Evolutionary conservation across 1,140 invertebrate species (phyloP).

Genomic region (Cheumatopsyche charites): DNA sequence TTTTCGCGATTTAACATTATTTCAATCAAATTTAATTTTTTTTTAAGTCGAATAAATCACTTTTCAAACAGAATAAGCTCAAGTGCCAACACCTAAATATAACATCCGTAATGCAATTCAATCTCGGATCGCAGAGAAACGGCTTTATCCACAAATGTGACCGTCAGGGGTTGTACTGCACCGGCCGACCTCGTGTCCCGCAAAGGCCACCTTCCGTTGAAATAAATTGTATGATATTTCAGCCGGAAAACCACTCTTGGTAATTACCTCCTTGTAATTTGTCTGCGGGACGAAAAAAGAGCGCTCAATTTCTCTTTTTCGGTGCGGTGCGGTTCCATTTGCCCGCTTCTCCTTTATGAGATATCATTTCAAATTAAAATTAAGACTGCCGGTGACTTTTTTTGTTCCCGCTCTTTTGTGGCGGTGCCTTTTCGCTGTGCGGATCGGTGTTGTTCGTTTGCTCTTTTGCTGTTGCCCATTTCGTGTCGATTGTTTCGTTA

Average conservation of each 20-base stretch:
- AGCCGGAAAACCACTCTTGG: slow-evolving; percentile 44
- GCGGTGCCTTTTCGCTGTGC: neutral
- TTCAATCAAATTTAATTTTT: too few species aligned
- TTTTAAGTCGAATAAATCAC: too few species aligned
- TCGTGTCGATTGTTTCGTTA: too few species aligned
- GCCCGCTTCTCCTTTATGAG: slow-evolving; percentile 35
- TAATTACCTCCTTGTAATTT: slow-evolving; percentile 46
- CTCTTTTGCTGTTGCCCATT: too few species aligned
- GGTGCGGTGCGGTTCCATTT: slow-evolving; percentile 32
- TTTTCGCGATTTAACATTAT: too few species aligned
- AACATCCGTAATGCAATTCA: too few species aligned
- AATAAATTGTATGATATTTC: slow-evolving; percentile 45
- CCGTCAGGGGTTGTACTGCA: too few species aligned
- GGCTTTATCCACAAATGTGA: too few species aligned
- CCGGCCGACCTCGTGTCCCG: neutral
- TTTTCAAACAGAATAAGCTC: too few species aligned
- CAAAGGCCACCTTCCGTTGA: neutral
- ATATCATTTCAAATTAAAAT: slow-evolving; percentile 44
- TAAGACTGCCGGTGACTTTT: slow-evolving; percentile 22
- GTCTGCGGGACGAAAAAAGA: slow-evolving; percentile 34
- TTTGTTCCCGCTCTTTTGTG: neutral
- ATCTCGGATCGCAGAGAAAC: too few species aligned
- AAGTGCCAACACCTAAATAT: too few species aligned
- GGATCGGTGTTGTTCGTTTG: too few species aligned
- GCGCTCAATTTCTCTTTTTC: slow-evolving; percentile 34